phyloP scores from a whole-genome alignment of 1,140 invertebrate species.

The Lepidostoma basale region DNA sequence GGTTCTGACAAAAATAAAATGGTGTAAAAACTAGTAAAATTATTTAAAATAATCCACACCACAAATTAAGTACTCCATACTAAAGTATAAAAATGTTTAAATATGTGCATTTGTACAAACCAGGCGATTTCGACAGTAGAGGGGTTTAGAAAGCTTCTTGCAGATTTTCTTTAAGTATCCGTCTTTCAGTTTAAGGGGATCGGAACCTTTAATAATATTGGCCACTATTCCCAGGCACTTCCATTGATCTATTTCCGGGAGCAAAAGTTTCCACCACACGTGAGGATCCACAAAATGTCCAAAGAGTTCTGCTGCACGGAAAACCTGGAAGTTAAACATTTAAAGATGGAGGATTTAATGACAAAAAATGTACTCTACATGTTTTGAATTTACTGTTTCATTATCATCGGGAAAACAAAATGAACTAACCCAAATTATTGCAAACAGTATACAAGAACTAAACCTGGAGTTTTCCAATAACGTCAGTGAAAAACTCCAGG shows the following conservation, averaged over 20 bases:
- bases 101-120: background rate
- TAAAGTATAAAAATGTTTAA: background rate
- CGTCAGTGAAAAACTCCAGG: background rate
- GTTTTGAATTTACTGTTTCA: background rate
- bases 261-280: constrained; percentile 64
- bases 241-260: constrained; percentile 63
- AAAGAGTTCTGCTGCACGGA: constrained; percentile 67
- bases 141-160: constrained; percentile 54
- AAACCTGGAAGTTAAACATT: constrained; percentile 49
- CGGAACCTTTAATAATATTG: constrained; percentile 55
- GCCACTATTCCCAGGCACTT: constrained; percentile 54
- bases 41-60: background rate
- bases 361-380: background rate
- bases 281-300: constrained; percentile 74
- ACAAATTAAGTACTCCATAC: too few species aligned
- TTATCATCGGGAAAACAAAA: background rate
- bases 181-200: constrained; percentile 58
- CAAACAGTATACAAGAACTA: background rate
- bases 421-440: background rate
- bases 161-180: constrained; percentile 57
- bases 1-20: too few species aligned
- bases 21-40: background rate
- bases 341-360: background rate
- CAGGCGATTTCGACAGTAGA: constrained; percentile 47
- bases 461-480: background rate